Evolutionary conservation across 2,113 vertebrate species (phyloP).

Genomic region (Megalops atlanticus): DNA sequence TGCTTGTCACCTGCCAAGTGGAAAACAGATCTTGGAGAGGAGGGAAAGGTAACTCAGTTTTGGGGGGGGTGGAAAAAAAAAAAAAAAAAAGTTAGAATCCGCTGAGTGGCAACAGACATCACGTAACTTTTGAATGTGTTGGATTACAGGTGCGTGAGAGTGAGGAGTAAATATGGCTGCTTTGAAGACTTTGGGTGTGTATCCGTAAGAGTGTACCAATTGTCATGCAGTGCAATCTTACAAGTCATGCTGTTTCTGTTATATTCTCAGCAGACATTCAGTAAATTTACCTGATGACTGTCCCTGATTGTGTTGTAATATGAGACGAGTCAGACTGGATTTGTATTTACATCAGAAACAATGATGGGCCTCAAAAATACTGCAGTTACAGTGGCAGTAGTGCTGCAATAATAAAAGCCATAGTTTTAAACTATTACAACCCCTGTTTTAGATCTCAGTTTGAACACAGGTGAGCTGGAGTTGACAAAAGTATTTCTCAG

Average conservation of each 20-base stretch:
- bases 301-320: no score
- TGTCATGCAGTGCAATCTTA: no score
- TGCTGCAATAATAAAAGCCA: conserved; percentile 23
- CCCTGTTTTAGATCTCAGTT: conserved; percentile 23
- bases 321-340: no score
- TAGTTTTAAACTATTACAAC: conserved; percentile 16
- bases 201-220: not conserved
- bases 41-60: conserved; percentile 19
- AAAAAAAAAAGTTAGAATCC: not conserved
- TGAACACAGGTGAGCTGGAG: conserved; percentile 5
- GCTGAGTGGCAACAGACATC: no score
- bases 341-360: no score
- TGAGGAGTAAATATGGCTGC: not conserved
- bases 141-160: not conserved
- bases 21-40: not conserved
- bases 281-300: conserved; percentile 9
- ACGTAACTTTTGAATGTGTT: no score
- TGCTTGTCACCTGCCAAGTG: conserved; percentile 23
- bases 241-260: no score
- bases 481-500: conserved; percentile 12
- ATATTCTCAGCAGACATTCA: no score
- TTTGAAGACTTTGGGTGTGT: not conserved
- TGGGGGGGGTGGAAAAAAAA: not conserved
- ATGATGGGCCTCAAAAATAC: not conserved
- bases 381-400: not conserved